Evolutionary conservation across 2,797 vertebrate species (phyloP).

Genomic region (Gallinago nigripennis): DNA sequence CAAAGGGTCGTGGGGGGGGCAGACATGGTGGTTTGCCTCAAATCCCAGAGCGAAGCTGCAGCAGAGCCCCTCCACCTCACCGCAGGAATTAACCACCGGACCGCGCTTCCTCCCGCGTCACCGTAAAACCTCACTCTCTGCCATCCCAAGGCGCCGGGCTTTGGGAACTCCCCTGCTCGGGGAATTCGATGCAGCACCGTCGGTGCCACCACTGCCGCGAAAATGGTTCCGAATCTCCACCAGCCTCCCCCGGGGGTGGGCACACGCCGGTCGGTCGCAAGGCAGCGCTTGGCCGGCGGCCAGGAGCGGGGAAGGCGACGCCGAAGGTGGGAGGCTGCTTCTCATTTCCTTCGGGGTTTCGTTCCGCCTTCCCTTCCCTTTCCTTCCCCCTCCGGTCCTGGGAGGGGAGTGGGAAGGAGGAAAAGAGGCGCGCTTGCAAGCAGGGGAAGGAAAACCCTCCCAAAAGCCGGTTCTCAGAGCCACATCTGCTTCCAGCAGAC

Average conservation of each 20-base stretch:
- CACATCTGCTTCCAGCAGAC: neutral
- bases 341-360: neutral
- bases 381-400: neutral
- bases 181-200: accelerated
- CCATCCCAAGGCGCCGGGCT: accelerated
- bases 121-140: neutral
- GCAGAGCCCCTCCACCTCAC: neutral
- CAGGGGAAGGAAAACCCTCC: neutral
- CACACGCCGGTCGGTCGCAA: neutral
- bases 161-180: neutral
- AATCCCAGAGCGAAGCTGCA: accelerated
- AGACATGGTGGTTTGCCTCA: accelerated
- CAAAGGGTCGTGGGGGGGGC: neutral
- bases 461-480: neutral
- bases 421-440: neutral
- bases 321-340: neutral
- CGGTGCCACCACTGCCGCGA: accelerated
- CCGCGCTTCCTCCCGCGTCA: neutral
- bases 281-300: neutral
- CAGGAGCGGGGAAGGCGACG: neutral
- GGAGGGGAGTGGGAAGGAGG: neutral
- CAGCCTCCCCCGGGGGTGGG: accelerated
- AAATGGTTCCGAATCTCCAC: accelerated
- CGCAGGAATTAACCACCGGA: neutral
- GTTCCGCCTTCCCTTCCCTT: neutral